phyloP scores from a whole-genome alignment of 2,113 vertebrate genomes.

The western clawed frog (Xenopus tropicalis) region DNA sequence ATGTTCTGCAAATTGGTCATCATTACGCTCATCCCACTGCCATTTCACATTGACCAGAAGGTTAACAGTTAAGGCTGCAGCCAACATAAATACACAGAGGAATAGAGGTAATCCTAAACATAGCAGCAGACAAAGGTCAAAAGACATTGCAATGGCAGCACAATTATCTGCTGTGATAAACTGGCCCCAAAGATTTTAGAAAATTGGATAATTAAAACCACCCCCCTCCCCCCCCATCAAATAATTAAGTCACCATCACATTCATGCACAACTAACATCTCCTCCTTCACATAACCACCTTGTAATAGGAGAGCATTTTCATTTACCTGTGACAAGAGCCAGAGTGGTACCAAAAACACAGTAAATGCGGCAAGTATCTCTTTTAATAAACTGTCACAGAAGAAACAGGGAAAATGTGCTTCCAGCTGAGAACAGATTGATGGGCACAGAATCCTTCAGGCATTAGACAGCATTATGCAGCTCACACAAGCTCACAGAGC shows the following conservation, averaged over 20 bases:
- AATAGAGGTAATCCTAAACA: conserved; percentile 48
- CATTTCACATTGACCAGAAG: too few relatives aligned
- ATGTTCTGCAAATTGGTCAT: too few relatives aligned
- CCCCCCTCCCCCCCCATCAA: too few relatives aligned
- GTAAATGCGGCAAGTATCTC: conserved; percentile 64
- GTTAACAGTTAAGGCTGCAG: too few relatives aligned
- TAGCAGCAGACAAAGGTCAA: conserved; percentile 38
- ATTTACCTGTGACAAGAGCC: conserved; percentile 72
- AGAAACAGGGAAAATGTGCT: conserved; percentile 52
- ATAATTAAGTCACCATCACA: too few relatives aligned
- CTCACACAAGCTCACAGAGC: conserved; percentile 66
- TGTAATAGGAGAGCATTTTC: conserved; percentile 55
- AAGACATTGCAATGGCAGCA: conserved; percentile 12
- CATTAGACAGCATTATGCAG: conserved; percentile 59
- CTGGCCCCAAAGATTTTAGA: too few relatives aligned
- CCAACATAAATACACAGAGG: conserved; percentile 23
- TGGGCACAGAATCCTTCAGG: conserved; percentile 67
- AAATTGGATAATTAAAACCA: too few relatives aligned
- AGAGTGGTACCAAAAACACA: conserved; percentile 67
- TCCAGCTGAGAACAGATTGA: conserved; percentile 58
- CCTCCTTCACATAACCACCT: too few relatives aligned
- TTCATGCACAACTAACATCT: too few relatives aligned
- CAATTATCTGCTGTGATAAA: too few relatives aligned
- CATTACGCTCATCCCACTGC: too few relatives aligned
- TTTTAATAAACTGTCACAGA: conserved; percentile 79